phyloP scores from a whole-genome alignment of 1,140 invertebrate species.

The Scaptomyza hsui region DNA sequence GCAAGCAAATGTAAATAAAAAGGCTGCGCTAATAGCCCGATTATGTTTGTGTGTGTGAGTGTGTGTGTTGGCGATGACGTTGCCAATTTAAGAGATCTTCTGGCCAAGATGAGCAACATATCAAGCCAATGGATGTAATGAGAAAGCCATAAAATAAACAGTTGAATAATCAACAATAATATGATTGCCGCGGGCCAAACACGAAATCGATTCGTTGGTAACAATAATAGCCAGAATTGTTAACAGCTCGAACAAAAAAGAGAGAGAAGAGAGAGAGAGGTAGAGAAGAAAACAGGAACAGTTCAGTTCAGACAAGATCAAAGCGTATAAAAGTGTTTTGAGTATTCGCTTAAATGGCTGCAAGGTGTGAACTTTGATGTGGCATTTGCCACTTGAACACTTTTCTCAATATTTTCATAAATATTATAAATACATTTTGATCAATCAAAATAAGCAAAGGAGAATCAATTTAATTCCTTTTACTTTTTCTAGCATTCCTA shows the following conservation, averaged over 20 bases:
- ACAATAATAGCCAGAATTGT: constrained; percentile 35
- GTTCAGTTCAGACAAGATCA: constrained; percentile 56
- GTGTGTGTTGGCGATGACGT: constrained; percentile 57
- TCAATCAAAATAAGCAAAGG: constrained; percentile 3
- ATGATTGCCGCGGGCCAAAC: constrained; percentile 59
- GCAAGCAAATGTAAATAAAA: constrained; percentile 80
- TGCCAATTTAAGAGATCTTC: constrained; percentile 59
- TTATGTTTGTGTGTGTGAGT: constrained; percentile 41
- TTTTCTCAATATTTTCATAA: constrained; percentile 1
- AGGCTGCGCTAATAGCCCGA: constrained; percentile 71
- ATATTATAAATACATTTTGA: not conserved
- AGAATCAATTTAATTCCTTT: constrained; percentile 29
- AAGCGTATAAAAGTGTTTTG: constrained; percentile 52
- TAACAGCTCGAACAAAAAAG: constrained; percentile 20
- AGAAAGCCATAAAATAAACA: constrained; percentile 82
- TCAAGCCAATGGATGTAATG: constrained; percentile 50
- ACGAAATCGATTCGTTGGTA: constrained; percentile 72
- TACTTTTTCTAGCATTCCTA: constrained; percentile 15
- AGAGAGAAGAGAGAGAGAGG: not conserved
- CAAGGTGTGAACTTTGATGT: constrained; percentile 69
- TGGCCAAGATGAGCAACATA: constrained; percentile 36
- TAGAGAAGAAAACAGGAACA: constrained; percentile 17
- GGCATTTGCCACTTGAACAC: constrained; percentile 52
- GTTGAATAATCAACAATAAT: constrained; percentile 79
- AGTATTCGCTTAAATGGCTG: constrained; percentile 19